phyloP scores from a whole-genome alignment of 2,797 vertebrate genomes.

The Sebastes vulpes region DNA sequence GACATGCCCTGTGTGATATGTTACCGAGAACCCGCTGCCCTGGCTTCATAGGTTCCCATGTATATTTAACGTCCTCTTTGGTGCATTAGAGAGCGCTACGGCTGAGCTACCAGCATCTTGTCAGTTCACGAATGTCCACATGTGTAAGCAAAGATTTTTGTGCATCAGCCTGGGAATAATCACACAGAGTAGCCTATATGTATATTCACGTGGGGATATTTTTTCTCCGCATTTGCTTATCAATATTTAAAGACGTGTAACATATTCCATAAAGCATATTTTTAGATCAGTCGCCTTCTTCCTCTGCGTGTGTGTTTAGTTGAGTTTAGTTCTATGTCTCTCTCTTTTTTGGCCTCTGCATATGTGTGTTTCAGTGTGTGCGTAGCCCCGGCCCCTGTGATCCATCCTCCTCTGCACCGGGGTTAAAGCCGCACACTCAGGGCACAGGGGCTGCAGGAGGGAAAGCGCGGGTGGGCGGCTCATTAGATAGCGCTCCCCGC shows the following conservation, averaged over 20 bases:
- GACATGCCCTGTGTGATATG: constrained; percentile 58
- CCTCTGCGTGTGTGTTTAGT: constrained; percentile 6
- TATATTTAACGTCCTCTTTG: constrained; percentile 69
- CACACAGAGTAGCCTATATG: neutral
- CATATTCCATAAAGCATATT: constrained; percentile 51
- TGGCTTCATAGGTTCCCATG: constrained; percentile 60
- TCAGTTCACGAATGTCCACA: constrained; percentile 40
- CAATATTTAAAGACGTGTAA: constrained; percentile 69
- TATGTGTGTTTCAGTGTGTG: neutral
- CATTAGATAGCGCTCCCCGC: constrained; percentile 80
- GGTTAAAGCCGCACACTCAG: constrained; percentile 75
- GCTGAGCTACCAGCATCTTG: constrained; percentile 32
- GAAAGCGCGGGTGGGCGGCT: constrained; percentile 76
- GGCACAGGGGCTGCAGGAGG: constrained; percentile 70
- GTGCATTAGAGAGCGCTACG: constrained; percentile 65
- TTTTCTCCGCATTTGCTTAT: constrained; percentile 16
- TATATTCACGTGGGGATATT: constrained; percentile 13
- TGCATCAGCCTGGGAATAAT: constrained; percentile 47
- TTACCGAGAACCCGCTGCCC: constrained; percentile 45
- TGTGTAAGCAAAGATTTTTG: constrained; percentile 50
- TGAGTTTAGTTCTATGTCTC: constrained; percentile 21
- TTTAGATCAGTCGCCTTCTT: constrained; percentile 24
- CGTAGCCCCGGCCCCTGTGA: constrained; percentile 42
- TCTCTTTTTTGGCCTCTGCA: neutral
- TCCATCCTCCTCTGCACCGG: constrained; percentile 68